phyloP scores from a whole-genome alignment of 2,888 invertebrate genomes.

The Diarsia mendica region DNA sequence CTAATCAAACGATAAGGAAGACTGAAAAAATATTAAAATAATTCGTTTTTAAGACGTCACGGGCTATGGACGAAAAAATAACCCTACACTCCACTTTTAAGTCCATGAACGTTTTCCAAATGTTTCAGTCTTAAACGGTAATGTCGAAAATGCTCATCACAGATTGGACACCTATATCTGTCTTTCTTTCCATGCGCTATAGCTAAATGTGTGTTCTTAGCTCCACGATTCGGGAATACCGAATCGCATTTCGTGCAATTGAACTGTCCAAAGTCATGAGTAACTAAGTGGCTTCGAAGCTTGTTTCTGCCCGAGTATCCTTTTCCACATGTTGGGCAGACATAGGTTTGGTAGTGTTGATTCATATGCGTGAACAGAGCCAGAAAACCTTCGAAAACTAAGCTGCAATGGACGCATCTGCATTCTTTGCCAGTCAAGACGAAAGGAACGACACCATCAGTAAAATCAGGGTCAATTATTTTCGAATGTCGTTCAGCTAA shows the following conservation, averaged over 20 bases:
- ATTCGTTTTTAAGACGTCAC: not conserved
- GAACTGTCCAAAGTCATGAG: slow-evolving; percentile 81
- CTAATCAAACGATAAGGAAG: too few relatives aligned
- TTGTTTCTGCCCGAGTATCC: slow-evolving; percentile 83
- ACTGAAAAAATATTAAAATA: not conserved
- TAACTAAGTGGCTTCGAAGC: slow-evolving; percentile 80
- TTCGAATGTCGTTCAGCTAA: slow-evolving; percentile 71
- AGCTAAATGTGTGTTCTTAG: slow-evolving; percentile 73
- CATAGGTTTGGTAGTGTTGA: slow-evolving; percentile 82
- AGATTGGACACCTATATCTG: slow-evolving; percentile 79
- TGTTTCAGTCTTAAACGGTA: slow-evolving; percentile 78
- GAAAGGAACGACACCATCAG: slow-evolving; percentile 80
- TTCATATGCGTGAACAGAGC: slow-evolving; percentile 83
- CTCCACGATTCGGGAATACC: slow-evolving; percentile 76
- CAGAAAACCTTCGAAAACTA: slow-evolving; percentile 73
- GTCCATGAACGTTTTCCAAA: slow-evolving; percentile 74
- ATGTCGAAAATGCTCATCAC: slow-evolving; percentile 74
- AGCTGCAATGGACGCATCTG: slow-evolving; percentile 76
- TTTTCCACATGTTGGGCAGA: slow-evolving; percentile 86
- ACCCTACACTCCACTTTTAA: slow-evolving; percentile 77
- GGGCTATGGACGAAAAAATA: slow-evolving; percentile 65
- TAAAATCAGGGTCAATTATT: slow-evolving; percentile 65
- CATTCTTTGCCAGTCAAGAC: slow-evolving; percentile 74
- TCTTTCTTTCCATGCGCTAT: slow-evolving; percentile 75
- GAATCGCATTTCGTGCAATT: slow-evolving; percentile 83